phyloP scores from a whole-genome alignment of 2,888 invertebrate genomes.

The Scaptomyza tumidula region DNA sequence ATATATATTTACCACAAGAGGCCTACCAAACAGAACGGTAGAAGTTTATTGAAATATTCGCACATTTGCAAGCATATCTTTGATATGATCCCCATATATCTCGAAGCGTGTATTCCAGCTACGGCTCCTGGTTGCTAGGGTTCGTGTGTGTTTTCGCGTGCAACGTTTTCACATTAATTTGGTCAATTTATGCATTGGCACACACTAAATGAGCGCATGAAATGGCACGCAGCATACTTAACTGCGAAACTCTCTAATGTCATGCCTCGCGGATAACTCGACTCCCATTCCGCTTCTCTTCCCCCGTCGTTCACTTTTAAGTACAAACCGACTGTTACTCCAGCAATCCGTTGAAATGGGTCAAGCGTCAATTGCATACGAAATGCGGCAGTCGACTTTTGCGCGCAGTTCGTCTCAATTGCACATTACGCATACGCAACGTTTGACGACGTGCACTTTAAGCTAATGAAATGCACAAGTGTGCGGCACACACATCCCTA shows the following conservation, averaged over 20 bases:
- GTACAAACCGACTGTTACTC: not conserved
- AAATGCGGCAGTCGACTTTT: slow-evolving; percentile 39
- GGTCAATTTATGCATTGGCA: slow-evolving; percentile 60
- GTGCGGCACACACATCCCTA: slow-evolving; percentile 20
- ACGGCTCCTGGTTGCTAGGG: not conserved
- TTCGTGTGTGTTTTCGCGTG: slow-evolving; percentile 40
- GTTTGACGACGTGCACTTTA: slow-evolving; percentile 45
- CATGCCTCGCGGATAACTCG: not conserved
- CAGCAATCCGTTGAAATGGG: slow-evolving; percentile 43
- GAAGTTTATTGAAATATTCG: slow-evolving; percentile 55
- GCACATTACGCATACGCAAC: slow-evolving; percentile 59
- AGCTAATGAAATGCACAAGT: slow-evolving; percentile 65
- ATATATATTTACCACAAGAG: slow-evolving; percentile 2
- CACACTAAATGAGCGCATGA: slow-evolving; percentile 10
- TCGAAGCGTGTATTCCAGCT: not conserved
- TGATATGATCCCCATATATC: not conserved
- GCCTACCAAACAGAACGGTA: slow-evolving; percentile 18
- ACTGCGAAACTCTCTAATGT: not conserved
- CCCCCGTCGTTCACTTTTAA: not conserved
- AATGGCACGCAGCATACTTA: slow-evolving; percentile 20
- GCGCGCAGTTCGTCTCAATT: slow-evolving; percentile 28
- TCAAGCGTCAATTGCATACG: slow-evolving; percentile 51
- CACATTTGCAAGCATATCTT: slow-evolving; percentile 33
- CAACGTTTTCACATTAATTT: slow-evolving; percentile 68
- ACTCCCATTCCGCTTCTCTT: not conserved